Evolutionary conservation across 2,888 invertebrate species (phyloP), one percentile per base, ranked within the genome.

Genomic region (Crematogaster levior): DNA sequence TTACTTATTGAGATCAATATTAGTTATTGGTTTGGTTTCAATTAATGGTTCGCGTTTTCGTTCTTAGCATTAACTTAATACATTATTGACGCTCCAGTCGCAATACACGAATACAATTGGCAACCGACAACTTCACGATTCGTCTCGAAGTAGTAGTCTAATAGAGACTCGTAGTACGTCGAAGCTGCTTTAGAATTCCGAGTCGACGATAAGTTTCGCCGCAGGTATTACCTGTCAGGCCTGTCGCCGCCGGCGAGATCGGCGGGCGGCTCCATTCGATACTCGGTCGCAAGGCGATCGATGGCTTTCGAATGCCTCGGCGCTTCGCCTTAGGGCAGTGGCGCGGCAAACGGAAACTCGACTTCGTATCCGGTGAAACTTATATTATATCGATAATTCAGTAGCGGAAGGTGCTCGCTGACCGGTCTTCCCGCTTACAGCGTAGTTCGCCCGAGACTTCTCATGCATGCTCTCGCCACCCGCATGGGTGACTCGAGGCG

Each of bases 161-260:
- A 92, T 90, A 86, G 89, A 90, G 90, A 27, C 89, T 86, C 86
- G 80, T 83, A 68, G 77, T 85, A 90, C 89, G 37, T 56, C 34
- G 88, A 84, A 89, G 90, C 88, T 85, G 91, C 90, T 92, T 90
- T 90, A 87, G 89, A 92, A 92, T 92, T 90, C 88, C 85, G 87
- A 88, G 86, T 90, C 84, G 87, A 81, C 88, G 87, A 92, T 92
- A 92, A 91, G 90, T 91, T 91, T 90, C 84, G 83, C 83, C 86
- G 66, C 86, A 66, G 85, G 90, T 92, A 92, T 92, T 90, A 91
- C 91, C 90, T 91, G 90, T 92, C 92, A 90, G 86, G 89, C 89
- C 88, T 88, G 46, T 77, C 68, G 66, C 21, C 46, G 60, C 89
- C 91, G 87, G 84, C 86, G 79, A 56, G 82, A 89, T 90, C 90